These are phyloP conservation scores for Hanleya hanleyi DNA, from an alignment of 2,888 invertebrate genomes.

Conservation along the genomic window DNA sequence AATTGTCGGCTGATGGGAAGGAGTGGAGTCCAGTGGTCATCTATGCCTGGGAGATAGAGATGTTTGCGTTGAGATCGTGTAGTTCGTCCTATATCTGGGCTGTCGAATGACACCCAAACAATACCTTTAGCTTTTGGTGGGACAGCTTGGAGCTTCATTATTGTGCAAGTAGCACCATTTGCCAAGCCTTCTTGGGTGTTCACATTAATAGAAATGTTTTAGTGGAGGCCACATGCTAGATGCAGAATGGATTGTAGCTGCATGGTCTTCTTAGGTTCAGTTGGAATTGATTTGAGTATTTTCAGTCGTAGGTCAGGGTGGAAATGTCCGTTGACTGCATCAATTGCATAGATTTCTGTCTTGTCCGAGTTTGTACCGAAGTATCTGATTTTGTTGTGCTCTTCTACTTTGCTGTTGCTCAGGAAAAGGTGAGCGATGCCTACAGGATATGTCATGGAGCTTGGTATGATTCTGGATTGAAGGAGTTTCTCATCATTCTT, in stretches of 20 bases:
- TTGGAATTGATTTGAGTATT: neutral
- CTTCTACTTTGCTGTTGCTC: neutral
- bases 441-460: neutral
- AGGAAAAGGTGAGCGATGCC: neutral
- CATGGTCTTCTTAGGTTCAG: slow-evolving; percentile 12
- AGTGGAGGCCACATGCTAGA: neutral
- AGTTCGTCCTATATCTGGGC: neutral
- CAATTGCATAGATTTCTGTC: neutral
- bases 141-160: neutral
- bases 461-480: neutral
- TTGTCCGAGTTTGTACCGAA: neutral
- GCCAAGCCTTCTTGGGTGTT: neutral
- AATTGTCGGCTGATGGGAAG: slow-evolving; percentile 14
- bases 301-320: neutral
- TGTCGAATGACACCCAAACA: neutral
- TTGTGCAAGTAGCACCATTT: neutral
- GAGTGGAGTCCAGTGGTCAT: neutral
- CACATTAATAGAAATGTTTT: neutral
- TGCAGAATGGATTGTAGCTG: neutral
- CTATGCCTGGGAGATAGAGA: neutral
- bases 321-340: neutral
- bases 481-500: neutral
- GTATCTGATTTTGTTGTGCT: neutral
- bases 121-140: neutral
- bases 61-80: neutral